These are phyloP conservation scores for Drosophila vallismaia DNA, from an alignment of 2,888 invertebrate species.

Conservation along the genomic window DNA sequence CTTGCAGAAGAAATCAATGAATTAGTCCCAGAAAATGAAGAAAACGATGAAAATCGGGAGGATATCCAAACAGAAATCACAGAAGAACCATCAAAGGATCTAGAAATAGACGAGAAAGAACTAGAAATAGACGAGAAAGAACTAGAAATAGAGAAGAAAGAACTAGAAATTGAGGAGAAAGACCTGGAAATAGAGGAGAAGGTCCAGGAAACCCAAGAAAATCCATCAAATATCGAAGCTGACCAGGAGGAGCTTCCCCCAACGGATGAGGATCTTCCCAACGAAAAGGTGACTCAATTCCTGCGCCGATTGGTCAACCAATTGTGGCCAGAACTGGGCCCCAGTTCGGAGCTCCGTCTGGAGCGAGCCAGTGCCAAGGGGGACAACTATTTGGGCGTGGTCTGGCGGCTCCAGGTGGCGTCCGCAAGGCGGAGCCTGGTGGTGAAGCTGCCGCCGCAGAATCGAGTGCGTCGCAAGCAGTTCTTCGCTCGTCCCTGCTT, in stretches of 20 bases:
- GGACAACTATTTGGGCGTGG: conserved; percentile 81
- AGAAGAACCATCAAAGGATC: background rate
- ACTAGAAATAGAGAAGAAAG: background rate
- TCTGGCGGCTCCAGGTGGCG: conserved; percentile 64
- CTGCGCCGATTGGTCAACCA: conserved; percentile 58
- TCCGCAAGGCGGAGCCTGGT: conserved; percentile 55
- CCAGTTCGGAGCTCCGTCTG: conserved; percentile 52
- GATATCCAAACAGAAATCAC: background rate
- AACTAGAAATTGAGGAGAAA: background rate
- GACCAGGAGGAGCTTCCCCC: background rate
- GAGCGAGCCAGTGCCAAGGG: conserved; percentile 75
- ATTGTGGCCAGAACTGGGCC: conserved; percentile 37
- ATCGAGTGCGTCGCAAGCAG: conserved; percentile 72
- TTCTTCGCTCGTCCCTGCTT: conserved; percentile 79
- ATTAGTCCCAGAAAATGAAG: background rate
- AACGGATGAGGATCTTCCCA: conserved; percentile 55
- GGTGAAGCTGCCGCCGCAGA: conserved; percentile 80
- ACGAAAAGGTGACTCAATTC: conserved; percentile 54
- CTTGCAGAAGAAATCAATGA: background rate
- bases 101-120: background rate
- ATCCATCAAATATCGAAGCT: background rate
- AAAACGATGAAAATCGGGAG: background rate
- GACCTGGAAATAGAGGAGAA: background rate
- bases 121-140: background rate
- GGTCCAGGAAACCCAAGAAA: background rate